A percentile compares a stretch with the other conserved stretches of the same genome.
Conservation (phyloP, 2,797 vertebrate species). For the Morelia viridis region DNA sequence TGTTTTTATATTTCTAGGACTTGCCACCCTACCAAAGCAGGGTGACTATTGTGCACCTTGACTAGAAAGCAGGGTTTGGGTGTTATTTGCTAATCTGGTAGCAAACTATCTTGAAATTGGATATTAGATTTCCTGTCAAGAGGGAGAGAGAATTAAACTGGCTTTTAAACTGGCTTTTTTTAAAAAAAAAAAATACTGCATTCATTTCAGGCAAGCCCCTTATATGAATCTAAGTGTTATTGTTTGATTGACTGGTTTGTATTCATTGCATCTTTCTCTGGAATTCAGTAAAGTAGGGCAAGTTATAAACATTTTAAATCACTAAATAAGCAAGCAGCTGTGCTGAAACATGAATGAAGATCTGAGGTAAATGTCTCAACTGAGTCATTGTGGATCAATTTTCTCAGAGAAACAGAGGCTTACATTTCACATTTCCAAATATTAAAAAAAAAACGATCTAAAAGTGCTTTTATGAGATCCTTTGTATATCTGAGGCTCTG, state of each 20-base stretch:
- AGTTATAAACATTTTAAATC: background rate
- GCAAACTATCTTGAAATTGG: background rate
- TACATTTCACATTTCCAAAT: background rate
- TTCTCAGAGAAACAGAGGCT: background rate
- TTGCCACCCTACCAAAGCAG: background rate
- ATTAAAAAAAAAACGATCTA: background rate
- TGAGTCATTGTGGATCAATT: background rate
- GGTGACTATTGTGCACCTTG: background rate
- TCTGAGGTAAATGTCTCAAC: background rate
- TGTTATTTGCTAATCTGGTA: background rate
- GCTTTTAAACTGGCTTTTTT: background rate
- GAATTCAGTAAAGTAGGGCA: background rate
- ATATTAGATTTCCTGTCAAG: background rate
- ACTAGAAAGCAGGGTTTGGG: background rate
- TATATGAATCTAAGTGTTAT: background rate
- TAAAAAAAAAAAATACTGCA: background rate
- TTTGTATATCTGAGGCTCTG: background rate
- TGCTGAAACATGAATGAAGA: background rate
- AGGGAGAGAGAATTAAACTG: background rate
- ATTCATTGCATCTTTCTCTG: background rate
- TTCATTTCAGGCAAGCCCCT: background rate
- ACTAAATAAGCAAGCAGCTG: background rate
- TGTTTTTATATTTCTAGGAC: background rate
- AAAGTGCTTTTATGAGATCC: background rate
- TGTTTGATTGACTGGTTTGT: background rate